A percentile compares a stretch with the other conserved stretches of the same genome.
Evolutionary conservation across 30 jellyfish, hydroid and myxozoan species (phyloP).

Genomic region (Turritopsis dohrnii): DNA sequence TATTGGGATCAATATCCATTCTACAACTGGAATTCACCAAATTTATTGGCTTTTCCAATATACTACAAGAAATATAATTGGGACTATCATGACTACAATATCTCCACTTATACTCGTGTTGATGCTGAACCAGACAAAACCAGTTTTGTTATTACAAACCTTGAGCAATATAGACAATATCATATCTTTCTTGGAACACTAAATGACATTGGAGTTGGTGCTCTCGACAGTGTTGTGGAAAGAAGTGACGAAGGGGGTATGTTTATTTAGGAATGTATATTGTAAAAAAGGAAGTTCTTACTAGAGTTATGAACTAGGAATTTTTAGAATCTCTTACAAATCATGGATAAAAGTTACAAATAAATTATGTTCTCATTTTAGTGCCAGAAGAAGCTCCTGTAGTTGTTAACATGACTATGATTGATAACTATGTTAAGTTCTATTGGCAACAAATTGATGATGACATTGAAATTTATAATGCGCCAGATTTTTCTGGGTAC

Average conservation of each 20-base stretch:
- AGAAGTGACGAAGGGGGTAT: not conserved
- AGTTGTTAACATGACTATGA: not conserved
- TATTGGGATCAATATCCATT: not conserved
- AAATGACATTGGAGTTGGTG: conserved; percentile 10
- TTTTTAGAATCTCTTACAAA: not conserved
- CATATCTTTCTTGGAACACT: not conserved
- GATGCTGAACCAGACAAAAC: not conserved
- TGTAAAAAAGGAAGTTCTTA: not conserved
- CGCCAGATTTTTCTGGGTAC: not conserved
- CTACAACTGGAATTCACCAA: not conserved
- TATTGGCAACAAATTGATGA: not conserved
- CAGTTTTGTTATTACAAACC: not conserved
- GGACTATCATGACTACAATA: not conserved
- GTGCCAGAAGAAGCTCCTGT: conserved; percentile 6
- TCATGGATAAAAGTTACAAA: not conserved
- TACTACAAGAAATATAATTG: not conserved
- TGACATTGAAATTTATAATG: not conserved
- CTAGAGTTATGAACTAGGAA: not conserved
- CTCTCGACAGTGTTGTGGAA: not conserved
- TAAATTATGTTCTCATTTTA: not conserved
- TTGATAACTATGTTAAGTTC: not conserved
- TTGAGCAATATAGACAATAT: not conserved
- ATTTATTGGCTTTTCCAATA: not conserved
- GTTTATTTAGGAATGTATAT: not conserved
- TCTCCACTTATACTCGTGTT: not conserved